Conservation (phyloP, 2,888 invertebrate genomes). For the Adelphocoris suturalis region DNA sequence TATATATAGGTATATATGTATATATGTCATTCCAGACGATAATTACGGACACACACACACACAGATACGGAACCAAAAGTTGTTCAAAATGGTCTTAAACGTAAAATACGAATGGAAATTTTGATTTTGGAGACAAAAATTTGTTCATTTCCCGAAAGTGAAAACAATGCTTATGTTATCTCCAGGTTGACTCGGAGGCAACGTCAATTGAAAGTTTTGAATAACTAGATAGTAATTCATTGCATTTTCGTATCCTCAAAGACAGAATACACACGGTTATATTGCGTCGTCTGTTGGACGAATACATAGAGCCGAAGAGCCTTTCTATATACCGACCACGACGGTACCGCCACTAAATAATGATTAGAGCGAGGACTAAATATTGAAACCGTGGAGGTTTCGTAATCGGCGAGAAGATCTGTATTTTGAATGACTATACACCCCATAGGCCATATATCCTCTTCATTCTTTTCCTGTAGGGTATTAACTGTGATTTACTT, state of each 20-base stretch:
- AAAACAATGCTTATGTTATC: too few relatives aligned
- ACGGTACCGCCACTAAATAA: background rate
- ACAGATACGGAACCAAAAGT: too few relatives aligned
- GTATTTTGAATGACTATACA: background rate
- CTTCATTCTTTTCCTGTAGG: background rate
- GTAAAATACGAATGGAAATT: too few relatives aligned
- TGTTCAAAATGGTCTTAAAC: too few relatives aligned
- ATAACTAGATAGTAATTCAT: too few relatives aligned
- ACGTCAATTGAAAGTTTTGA: too few relatives aligned
- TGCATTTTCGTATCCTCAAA: background rate
- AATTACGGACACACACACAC: too few relatives aligned
- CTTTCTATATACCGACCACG: background rate
- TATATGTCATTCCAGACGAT: too few relatives aligned
- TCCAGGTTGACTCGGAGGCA: too few relatives aligned
- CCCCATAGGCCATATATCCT: background rate
- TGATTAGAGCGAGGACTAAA: background rate
- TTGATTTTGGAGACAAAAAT: too few relatives aligned
- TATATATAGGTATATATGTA: too few relatives aligned
- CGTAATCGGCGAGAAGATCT: background rate
- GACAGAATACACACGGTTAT: background rate
- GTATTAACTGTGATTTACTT: slow-evolving; percentile 26
- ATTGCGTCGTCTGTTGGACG: background rate
- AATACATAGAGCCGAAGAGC: background rate
- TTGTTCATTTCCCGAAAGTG: too few relatives aligned
- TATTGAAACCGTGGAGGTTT: background rate